These are phyloP conservation scores for Entomyzon cyanotis DNA, from an alignment of 2,113 vertebrate species.

Conservation along the genomic window DNA sequence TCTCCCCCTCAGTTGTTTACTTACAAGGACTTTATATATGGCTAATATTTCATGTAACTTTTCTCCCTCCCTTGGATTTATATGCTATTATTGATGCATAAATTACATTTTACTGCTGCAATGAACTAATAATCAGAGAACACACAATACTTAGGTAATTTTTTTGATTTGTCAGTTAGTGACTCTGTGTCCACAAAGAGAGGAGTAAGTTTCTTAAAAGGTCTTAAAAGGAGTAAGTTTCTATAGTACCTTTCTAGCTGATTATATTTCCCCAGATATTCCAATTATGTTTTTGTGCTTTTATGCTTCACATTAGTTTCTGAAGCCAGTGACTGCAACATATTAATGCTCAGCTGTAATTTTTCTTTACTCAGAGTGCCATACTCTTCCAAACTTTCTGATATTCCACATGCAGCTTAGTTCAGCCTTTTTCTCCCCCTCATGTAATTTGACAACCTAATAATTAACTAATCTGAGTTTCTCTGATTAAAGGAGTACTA, in stretches of 20 bases:
- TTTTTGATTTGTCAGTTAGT: neutral
- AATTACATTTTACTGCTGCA: neutral
- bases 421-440: neutral
- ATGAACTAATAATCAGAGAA: neutral
- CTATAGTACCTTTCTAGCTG: neutral
- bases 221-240: neutral
- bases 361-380: neutral
- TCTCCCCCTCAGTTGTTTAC: rapidly evolving
- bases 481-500: neutral
- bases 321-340: neutral
- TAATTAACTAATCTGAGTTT: neutral
- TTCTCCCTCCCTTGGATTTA: rapidly evolving
- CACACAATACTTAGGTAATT: neutral
- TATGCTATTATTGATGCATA: neutral
- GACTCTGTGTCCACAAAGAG: neutral
- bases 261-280: neutral
- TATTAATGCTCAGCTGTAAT: neutral
- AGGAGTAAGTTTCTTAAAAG: neutral
- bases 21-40: neutral
- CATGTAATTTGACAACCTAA: neutral
- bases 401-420: neutral
- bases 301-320: neutral
- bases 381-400: neutral
- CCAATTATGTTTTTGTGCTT: neutral
- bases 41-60: neutral